Evolutionary conservation across 2,113 vertebrate genomes (phyloP), one percentile per base, ranked within the genome.

Genomic region (Pycnonotus jocosus): DNA sequence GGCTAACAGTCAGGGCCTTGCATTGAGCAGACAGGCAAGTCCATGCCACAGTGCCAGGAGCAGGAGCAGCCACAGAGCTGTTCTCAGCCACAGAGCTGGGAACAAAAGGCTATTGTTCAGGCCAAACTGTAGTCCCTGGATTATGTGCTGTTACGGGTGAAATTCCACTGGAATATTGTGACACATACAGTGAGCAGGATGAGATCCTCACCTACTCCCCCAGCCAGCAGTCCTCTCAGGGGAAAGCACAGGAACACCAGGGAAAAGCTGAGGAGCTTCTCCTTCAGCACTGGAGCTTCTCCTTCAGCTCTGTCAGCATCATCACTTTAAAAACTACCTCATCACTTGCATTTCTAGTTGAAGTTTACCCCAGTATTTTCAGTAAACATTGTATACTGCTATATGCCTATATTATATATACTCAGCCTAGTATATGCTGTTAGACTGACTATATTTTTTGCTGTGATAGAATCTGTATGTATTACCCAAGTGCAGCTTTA

Each of bases 101-200:
- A 65, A 53, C 11, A 61, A 84, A 70, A 57, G 8, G 38, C 51
- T 8, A 0, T 70, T 64, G 13, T 35, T 27, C 47, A 56, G 50
- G n/a, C 44, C 70, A 69, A 33, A 40, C 15, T 2, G 1, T 4
- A 2, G 44, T 42, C n/a, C 21, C 30, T 1, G 7, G 9, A 11
- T 62, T 73, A n/a, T 18, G 22, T 58, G 37, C 68, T 47, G 21
- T 35, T 86, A 20, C 6, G 11, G 13, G 6, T 51, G 21, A 12
- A 14, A 27, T 71, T 37, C 35, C 50, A 8, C 22, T n/a, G 71
- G 44, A 44, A 35, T 54, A 37, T 28, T 22, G 45, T 1, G 14
- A 37, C 25, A 37, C 15, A 2, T 19, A 10, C 45, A 62, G 3
- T 3, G 24, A 71, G n/a, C 33, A 35, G 40, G 57, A 54, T 25